Evolutionary conservation across 1,140 invertebrate species (phyloP).

Genomic region (Scaptomyza pallida): DNA sequence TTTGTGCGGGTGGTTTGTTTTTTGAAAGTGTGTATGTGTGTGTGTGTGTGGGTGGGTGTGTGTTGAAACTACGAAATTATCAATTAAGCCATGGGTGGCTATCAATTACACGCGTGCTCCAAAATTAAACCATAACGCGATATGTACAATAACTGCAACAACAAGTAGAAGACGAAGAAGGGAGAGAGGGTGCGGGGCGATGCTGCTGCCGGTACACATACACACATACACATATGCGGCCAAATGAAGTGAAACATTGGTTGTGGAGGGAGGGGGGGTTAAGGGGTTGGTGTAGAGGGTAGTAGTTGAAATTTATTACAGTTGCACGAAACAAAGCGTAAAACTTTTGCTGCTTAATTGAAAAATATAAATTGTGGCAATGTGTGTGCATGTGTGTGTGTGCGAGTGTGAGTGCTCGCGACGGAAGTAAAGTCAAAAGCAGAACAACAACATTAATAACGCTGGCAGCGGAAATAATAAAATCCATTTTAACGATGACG

Average conservation of each 20-base stretch:
- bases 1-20: background rate
- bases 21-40: background rate
- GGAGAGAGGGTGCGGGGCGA: conserved; percentile 47
- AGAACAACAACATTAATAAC: conserved; percentile 78
- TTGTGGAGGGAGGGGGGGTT: background rate
- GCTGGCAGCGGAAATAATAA: conserved; percentile 72
- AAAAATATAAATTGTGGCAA: conserved; percentile 76
- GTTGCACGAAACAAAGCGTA: conserved; percentile 79
- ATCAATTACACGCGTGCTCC: conserved; percentile 72
- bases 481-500: conserved; percentile 76
- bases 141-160: conserved; percentile 36
- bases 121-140: conserved; percentile 75
- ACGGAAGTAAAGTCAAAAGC: conserved; percentile 72
- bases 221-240: too few species aligned
- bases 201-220: conserved; percentile 49
- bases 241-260: conserved; percentile 71
- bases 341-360: conserved; percentile 81
- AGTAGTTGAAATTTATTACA: conserved; percentile 77
- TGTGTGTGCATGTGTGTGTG: conserved; percentile 23
- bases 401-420: conserved; percentile 15
- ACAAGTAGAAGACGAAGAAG: conserved; percentile 18
- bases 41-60: background rate
- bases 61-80: conserved; percentile 63
- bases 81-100: conserved; percentile 71
- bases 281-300: background rate